Conservation (phyloP, 1,140 invertebrate species). For the Anastrepha obliqua region DNA sequence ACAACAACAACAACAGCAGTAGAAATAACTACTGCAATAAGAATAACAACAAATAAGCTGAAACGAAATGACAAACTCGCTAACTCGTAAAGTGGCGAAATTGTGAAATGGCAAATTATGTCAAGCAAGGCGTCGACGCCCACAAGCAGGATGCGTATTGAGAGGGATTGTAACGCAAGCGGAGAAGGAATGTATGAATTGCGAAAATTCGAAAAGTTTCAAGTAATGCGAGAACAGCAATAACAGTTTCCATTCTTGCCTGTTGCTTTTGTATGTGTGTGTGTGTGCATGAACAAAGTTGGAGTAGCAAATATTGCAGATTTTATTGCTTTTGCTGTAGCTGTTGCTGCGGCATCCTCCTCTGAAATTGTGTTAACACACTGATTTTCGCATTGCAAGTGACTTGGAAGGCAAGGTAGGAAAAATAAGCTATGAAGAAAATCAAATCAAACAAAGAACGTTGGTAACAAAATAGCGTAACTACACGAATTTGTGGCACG, state of each 20-base stretch:
- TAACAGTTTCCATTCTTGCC: not conserved
- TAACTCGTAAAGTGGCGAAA: slow-evolving; percentile 33
- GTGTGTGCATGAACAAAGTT: not conserved
- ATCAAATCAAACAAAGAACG: not conserved
- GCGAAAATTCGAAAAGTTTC: slow-evolving; percentile 24
- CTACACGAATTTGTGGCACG: not conserved
- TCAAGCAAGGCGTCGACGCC: not conserved
- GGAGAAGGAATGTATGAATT: not conserved
- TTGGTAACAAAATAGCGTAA: too few relatives aligned
- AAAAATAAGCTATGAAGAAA: not conserved
- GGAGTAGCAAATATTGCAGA: not conserved
- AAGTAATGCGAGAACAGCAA: slow-evolving; percentile 1
- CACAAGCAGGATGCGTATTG: not conserved
- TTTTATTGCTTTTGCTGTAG: not conserved
- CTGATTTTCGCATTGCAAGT: slow-evolving; percentile 3
- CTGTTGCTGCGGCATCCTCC: not conserved
- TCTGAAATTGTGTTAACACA: slow-evolving; percentile 14
- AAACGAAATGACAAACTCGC: slow-evolving; percentile 13
- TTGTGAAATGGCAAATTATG: slow-evolving; percentile 12
- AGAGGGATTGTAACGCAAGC: not conserved
- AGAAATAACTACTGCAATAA: not conserved
- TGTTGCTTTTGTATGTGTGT: not conserved
- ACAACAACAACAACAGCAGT: not conserved
- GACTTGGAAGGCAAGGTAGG: not conserved
- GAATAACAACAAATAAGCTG: not conserved